Evolutionary conservation across 2,888 invertebrate genomes (phyloP), one percentile per base, ranked within the genome.

Genomic region (Drosophila koepferae): DNA sequence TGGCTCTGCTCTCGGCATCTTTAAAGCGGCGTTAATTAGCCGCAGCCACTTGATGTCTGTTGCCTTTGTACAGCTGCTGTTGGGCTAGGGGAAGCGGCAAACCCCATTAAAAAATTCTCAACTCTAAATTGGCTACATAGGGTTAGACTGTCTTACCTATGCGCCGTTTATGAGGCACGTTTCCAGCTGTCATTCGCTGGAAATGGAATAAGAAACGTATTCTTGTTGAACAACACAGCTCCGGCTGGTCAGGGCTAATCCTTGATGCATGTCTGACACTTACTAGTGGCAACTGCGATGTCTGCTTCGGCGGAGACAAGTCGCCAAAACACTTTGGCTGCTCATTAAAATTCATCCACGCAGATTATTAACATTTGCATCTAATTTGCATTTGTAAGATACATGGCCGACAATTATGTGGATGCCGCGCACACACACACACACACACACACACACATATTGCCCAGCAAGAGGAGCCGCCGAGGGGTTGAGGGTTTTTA

Each of bases 351-450:
- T 86, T 86, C 86, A 86, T 86, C 89, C 89, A 86, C 89, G 89
- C 90, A 90, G 86, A 86, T 86, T 86, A 86, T 86, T 86, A 86
- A 86, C 86, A 86, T 86, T 86, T 90, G 86, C 86, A 86, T 86
- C 84, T 86, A 90, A 86, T 86, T 86, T 86, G 90, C 86, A 86
- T 90, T 83, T 75, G 85, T 90, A 90, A 86, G 90, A 90, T 90
- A 90, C 90, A 86, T 86, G 87, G 90, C 86, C 86, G 86, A 86
- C 86, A 86, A 90, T 86, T 86, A 86, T 86, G 86, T 77, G 89
- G 84, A 81, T 77, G 88, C 82, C 74, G 74, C 75, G 81, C 82
- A 28, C 28, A 84, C 74, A 28, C 28, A 28, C 28, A 28, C 28
- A 28, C 28, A 28, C 28, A 28, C 28, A 28, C 28, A 83, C 82